A percentile compares a stretch with the other conserved stretches of the same genome.
These are phyloP conservation scores for Callionymus lyra DNA, from an alignment of 2,113 vertebrate genomes.

Conservation along the genomic window DNA sequence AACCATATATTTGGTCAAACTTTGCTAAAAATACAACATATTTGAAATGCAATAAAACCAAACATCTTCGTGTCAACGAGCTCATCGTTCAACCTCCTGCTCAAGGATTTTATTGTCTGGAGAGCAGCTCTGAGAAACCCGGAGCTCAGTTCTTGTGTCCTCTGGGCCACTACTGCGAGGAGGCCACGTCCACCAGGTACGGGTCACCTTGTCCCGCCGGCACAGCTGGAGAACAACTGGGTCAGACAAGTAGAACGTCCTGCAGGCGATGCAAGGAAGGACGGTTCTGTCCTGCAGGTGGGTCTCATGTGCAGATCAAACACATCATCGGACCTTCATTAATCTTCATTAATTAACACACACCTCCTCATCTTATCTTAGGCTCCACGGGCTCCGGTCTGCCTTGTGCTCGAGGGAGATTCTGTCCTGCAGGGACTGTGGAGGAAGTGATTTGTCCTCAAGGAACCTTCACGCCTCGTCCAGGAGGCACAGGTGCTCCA, in stretches of 20 bases:
- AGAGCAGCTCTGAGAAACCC: constrained; percentile 64
- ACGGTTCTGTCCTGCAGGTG: constrained; percentile 72
- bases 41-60: too few species aligned
- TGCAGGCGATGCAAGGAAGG: constrained; percentile 74
- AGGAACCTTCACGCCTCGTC: constrained; percentile 72
- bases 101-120: constrained; percentile 74
- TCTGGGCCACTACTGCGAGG: constrained; percentile 73
- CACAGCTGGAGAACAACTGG: constrained; percentile 70
- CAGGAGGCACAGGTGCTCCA: constrained; percentile 64
- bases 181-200: constrained; percentile 64
- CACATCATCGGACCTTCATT: neutral
- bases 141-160: constrained; percentile 68
- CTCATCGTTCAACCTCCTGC: constrained; percentile 27
- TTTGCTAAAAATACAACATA: too few species aligned
- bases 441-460: constrained; percentile 66
- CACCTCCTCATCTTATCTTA: constrained; percentile 9
- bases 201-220: constrained; percentile 74
- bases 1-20: too few species aligned
- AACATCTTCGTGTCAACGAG: neutral
- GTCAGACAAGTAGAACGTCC: constrained; percentile 71
- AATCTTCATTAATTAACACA: too few species aligned
- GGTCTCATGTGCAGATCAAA: constrained; percentile 6
- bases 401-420: constrained; percentile 71
- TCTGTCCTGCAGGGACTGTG: constrained; percentile 69
- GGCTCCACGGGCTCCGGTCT: constrained; percentile 66